A percentile compares a stretch with the other conserved stretches of the same genome.
phyloP scores from a whole-genome alignment of 2,113 vertebrate genomes.

The Anser brachyrhynchus region DNA sequence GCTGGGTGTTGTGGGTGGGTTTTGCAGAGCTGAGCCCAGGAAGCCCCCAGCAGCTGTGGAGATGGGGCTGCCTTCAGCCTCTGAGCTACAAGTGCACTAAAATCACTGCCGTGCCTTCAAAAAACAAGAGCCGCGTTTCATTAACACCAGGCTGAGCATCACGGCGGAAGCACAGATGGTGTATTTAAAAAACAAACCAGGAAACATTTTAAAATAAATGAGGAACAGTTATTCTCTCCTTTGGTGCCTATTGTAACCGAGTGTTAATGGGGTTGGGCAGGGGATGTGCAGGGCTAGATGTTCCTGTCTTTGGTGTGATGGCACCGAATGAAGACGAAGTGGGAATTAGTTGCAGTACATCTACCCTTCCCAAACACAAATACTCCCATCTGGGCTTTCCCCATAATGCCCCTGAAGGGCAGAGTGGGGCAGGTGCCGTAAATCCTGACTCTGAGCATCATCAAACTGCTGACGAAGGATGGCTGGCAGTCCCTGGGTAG shows the following conservation, averaged over 20 bases:
- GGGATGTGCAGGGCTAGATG: background rate
- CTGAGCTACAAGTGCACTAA: background rate
- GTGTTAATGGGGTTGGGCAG: background rate
- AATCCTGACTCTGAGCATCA: background rate
- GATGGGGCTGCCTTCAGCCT: background rate
- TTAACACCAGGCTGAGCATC: background rate
- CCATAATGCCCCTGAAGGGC: background rate
- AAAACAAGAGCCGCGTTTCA: constrained; percentile 11
- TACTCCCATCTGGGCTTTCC: background rate
- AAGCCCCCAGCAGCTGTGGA: constrained; percentile 3
- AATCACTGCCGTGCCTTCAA: background rate
- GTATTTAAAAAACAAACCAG: constrained; percentile 40
- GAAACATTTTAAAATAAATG: constrained; percentile 52
- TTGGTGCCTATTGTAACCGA: constrained; percentile 24
- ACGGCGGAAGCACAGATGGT: constrained; percentile 53
- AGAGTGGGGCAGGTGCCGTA: background rate
- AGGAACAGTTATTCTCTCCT: constrained; percentile 28
- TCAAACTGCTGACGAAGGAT: fast-evolving
- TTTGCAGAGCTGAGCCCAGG: background rate
- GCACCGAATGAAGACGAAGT: background rate
- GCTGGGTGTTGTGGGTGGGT: background rate
- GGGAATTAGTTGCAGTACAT: background rate
- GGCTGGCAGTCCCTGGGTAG: no score
- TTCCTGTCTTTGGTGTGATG: background rate
- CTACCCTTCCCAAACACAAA: background rate